Conservation (phyloP, 2,888 invertebrate species). For the Morpho achilles region DNA sequence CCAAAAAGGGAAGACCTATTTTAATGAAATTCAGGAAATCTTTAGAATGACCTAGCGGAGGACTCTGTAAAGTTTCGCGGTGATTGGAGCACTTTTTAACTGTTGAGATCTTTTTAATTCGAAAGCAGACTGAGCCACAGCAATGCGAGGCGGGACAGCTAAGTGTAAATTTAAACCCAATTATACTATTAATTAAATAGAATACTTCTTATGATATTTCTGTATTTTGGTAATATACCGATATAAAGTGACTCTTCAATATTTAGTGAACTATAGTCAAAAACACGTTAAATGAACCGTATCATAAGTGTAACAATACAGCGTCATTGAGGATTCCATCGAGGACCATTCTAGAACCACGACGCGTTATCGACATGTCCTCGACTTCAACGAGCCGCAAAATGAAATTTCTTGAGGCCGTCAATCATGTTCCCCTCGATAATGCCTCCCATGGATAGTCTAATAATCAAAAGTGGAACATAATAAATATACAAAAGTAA, state of each 20-base stretch:
- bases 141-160: too few species aligned
- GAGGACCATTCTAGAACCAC: slow-evolving; percentile 43
- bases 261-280: slow-evolving; percentile 41
- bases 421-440: slow-evolving; percentile 75
- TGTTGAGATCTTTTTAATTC: too few species aligned
- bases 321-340: slow-evolving; percentile 56
- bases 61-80: too few species aligned
- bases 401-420: slow-evolving; percentile 74
- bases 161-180: too few species aligned
- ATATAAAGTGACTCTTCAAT: slow-evolving; percentile 36
- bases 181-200: too few species aligned
- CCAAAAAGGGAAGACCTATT: too few species aligned
- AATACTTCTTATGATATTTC: too few species aligned
- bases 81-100: too few species aligned
- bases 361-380: slow-evolving; percentile 57
- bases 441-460: not conserved
- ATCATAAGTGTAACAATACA: slow-evolving; percentile 56
- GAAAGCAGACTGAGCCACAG: too few species aligned
- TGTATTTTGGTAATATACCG: too few species aligned
- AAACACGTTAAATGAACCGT: slow-evolving; percentile 67
- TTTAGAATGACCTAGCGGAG: too few species aligned
- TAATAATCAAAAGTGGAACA: not conserved
- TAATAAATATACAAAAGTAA: not conserved
- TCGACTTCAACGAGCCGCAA: slow-evolving; percentile 76
- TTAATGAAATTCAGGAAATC: too few species aligned